phyloP scores from a whole-genome alignment of 2,797 vertebrate species.

The Rhinatrema bivittatum region DNA sequence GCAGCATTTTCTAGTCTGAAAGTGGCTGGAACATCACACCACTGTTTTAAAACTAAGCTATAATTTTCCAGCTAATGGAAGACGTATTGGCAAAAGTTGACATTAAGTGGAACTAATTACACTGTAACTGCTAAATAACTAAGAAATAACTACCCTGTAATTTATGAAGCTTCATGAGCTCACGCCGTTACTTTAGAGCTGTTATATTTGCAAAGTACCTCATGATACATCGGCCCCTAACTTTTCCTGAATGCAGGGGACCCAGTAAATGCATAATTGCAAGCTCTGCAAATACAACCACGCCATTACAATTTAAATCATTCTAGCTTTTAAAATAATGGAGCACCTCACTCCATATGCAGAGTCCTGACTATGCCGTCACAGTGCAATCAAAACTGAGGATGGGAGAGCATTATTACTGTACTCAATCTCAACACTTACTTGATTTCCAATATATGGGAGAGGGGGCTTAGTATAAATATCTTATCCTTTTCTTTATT shows the following conservation, averaged over 20 bases:
- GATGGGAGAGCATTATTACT: too few species aligned
- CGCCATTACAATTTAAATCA: constrained; percentile 10
- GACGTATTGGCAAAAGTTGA: constrained; percentile 61
- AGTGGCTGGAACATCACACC: constrained; percentile 4
- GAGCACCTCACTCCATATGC: too few species aligned
- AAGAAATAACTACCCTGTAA: constrained; percentile 61
- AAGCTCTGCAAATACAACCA: constrained; percentile 14
- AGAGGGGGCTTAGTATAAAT: too few species aligned
- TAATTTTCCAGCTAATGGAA: constrained; percentile 61
- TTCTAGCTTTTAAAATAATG: constrained; percentile 15
- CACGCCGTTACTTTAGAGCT: constrained; percentile 34
- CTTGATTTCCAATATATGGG: too few species aligned
- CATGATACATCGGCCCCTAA: constrained; percentile 26
- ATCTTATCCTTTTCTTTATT: too few species aligned
- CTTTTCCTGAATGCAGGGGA: constrained; percentile 22
- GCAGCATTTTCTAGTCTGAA: constrained; percentile 9
- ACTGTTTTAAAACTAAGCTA: constrained; percentile 40
- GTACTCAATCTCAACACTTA: too few species aligned
- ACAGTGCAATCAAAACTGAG: too few species aligned
- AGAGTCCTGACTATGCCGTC: too few species aligned
- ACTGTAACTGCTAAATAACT: constrained; percentile 66
- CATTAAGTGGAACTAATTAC: constrained; percentile 67
- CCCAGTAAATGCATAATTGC: neutral
- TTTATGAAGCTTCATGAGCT: constrained; percentile 50
- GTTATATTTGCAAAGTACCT: constrained; percentile 17